A percentile compares a stretch with the other conserved stretches of the same genome.
Conservation (phyloP, 2,113 vertebrate species). For the Coptodon rendalli region DNA sequence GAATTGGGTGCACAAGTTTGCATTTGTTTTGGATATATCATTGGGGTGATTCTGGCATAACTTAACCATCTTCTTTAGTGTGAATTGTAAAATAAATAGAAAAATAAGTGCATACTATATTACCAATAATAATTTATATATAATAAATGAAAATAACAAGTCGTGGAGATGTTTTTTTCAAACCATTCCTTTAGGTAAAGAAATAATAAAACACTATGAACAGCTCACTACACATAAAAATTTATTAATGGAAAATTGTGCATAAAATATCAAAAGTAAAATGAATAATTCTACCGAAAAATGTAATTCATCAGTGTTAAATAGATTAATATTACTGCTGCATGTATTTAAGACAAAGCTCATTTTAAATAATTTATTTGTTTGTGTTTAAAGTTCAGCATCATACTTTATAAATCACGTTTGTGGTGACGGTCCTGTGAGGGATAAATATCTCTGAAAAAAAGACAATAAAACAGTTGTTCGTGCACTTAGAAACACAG, state of each 20-base stretch:
- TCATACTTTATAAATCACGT: neutral
- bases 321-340: neutral
- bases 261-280: neutral
- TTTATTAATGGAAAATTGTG: neutral
- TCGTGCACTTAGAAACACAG: neutral
- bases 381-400: neutral
- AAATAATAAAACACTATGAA: neutral
- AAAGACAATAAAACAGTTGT: accelerated
- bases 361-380: neutral
- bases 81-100: neutral
- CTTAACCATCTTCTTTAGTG: neutral
- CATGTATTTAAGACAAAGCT: neutral
- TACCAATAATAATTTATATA: neutral
- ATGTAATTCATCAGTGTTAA: neutral
- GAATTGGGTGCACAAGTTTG: neutral
- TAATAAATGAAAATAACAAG: neutral
- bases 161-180: neutral
- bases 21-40: neutral
- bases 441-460: neutral
- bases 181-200: neutral
- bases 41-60: neutral
- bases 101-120: neutral
- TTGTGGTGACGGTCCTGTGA: neutral
- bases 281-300: neutral
- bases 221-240: neutral